Percentiles rank a stretch among this genome's conserved stretches.
Conservation (phyloP, 1,140 invertebrate species). For the Plutomurus gul region DNA sequence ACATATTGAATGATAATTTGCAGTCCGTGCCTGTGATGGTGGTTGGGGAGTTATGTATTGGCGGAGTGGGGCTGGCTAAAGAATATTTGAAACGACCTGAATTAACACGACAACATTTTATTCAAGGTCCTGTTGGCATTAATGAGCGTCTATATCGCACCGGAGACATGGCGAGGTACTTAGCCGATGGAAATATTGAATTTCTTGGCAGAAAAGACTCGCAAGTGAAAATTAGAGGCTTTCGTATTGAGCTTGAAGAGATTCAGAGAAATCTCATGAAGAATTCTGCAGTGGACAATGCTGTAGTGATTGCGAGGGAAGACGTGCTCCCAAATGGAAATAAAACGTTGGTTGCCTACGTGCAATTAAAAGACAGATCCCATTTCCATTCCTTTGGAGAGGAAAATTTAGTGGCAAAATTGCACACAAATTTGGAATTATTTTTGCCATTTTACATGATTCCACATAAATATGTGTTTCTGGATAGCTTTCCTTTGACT, state of each 20-base stretch:
- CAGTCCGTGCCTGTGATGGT: not conserved
- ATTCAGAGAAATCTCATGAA: not conserved
- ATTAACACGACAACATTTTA: not conserved
- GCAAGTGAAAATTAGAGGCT: constrained; percentile 22
- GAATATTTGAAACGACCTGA: constrained; percentile 33
- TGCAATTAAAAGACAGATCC: not conserved
- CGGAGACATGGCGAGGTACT: not conserved
- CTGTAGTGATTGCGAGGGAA: not conserved
- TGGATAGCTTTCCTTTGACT: constrained; percentile 15
- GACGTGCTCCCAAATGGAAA: not conserved
- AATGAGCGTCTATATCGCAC: constrained; percentile 26
- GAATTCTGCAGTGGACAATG: not conserved
- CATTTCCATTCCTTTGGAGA: no score
- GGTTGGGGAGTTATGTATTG: constrained; percentile 30
- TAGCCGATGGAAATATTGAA: not conserved
- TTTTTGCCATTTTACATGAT: constrained; percentile 38
- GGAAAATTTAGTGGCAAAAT: not conserved
- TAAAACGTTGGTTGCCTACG: not conserved
- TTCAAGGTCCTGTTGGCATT: not conserved
- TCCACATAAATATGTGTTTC: not conserved
- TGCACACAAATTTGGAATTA: not conserved
- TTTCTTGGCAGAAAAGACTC: not conserved
- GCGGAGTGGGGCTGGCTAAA: constrained; percentile 32
- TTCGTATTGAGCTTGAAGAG: constrained; percentile 15
- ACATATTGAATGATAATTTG: constrained; percentile 32